These are phyloP conservation scores for Dicranocentrus wangi DNA, from an alignment of 2,888 invertebrate species.

Conservation along the genomic window DNA sequence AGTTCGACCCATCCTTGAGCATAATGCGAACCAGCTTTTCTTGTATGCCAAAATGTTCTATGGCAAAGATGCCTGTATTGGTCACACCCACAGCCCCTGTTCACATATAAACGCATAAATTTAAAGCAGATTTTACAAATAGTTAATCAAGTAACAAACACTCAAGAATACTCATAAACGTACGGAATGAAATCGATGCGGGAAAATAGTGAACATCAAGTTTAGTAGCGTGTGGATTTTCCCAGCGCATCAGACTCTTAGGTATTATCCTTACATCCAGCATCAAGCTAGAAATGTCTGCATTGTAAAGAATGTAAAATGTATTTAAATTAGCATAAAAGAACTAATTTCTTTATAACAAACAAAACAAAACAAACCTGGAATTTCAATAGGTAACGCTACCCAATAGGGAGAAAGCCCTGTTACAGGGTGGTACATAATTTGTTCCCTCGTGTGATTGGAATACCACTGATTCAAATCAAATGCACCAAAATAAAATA, in stretches of 20 bases:
- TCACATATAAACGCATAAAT: neutral
- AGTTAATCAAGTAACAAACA: too few relatives aligned
- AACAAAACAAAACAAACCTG: constrained; percentile 48
- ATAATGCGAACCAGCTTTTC: constrained; percentile 71
- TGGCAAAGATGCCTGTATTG: constrained; percentile 73
- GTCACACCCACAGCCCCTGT: constrained; percentile 69
- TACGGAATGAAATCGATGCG: constrained; percentile 86
- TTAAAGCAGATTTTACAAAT: neutral
- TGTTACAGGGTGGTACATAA: constrained; percentile 57
- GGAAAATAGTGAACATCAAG: constrained; percentile 82
- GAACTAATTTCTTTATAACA: neutral
- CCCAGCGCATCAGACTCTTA: constrained; percentile 80
- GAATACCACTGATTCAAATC: constrained; percentile 97
- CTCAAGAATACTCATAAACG: too few relatives aligned
- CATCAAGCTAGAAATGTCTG: constrained; percentile 34
- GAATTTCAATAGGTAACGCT: constrained; percentile 67
- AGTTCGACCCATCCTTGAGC: constrained; percentile 66
- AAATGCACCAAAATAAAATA: constrained; percentile 78
- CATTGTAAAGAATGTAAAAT: too few relatives aligned
- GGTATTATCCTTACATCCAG: constrained; percentile 78
- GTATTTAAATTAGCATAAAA: neutral
- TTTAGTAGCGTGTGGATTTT: constrained; percentile 78
- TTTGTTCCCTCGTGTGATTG: constrained; percentile 85
- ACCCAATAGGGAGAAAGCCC: constrained; percentile 71
- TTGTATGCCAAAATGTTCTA: constrained; percentile 75